Conservation (phyloP, 2,888 invertebrate genomes). For the Cryptocheilus praepositus region DNA sequence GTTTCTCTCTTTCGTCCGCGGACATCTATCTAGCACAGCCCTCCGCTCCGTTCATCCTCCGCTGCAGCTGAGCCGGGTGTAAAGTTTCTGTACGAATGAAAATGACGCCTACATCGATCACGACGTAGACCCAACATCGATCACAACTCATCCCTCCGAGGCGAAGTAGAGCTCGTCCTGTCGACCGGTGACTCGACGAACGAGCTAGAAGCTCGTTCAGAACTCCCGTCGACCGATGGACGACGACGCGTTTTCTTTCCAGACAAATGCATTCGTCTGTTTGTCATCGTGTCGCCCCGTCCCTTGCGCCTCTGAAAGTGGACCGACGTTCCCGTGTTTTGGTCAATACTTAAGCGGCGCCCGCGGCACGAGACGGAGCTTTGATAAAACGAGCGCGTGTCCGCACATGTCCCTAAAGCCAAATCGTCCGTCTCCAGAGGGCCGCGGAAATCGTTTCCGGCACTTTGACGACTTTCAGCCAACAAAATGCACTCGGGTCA, state of each 20-base stretch:
- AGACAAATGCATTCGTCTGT: conserved; percentile 41
- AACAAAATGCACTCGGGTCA: too few species aligned
- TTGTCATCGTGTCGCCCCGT: conserved; percentile 20
- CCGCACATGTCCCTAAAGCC: too few species aligned
- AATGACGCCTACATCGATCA: conserved; percentile 43
- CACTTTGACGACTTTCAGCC: too few species aligned
- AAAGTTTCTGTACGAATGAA: conserved; percentile 39
- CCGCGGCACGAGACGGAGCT: background rate
- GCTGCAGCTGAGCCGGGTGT: conserved; percentile 17
- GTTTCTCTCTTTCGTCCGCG: conserved; percentile 6
- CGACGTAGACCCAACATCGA: conserved; percentile 28
- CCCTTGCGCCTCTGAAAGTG: conserved; percentile 28
- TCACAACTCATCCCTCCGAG: conserved; percentile 31
- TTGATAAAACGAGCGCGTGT: too few species aligned
- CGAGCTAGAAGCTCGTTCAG: conserved; percentile 9
- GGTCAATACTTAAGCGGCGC: background rate
- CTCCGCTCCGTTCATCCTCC: background rate
- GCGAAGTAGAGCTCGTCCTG: conserved; percentile 21
- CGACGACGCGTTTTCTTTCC: conserved; percentile 19
- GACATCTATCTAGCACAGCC: background rate
- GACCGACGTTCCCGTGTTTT: conserved; percentile 18
- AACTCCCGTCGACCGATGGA: conserved; percentile 20
- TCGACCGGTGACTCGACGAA: conserved; percentile 25
- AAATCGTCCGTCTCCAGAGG: too few species aligned
- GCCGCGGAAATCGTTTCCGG: too few species aligned